phyloP scores from a whole-genome alignment of 2,888 invertebrate genomes.

The Allygus modestus region DNA sequence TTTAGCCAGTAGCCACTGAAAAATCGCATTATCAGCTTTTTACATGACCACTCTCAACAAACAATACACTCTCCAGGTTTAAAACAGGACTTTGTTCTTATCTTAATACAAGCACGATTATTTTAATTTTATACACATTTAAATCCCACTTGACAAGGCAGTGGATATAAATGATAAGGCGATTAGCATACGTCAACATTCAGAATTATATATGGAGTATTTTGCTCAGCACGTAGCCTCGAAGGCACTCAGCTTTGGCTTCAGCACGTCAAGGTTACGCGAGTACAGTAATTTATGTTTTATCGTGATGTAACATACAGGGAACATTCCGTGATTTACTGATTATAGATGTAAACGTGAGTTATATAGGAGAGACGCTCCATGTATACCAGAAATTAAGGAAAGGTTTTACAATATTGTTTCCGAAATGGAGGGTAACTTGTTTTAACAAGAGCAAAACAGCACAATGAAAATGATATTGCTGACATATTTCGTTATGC shows the following conservation, averaged over 20 bases:
- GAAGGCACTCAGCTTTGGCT: neutral
- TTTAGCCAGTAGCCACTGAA: no score
- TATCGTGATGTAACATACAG: neutral
- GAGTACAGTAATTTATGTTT: no score
- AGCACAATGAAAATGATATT: no score
- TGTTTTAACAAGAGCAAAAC: no score
- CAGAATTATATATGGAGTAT: slow-evolving; percentile 23
- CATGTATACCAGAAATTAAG: no score
- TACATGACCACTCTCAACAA: no score
- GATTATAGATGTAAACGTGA: neutral
- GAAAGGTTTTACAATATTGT: no score
- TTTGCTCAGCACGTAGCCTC: neutral
- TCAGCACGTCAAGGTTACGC: slow-evolving; percentile 3
- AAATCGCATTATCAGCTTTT: no score
- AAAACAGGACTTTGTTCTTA: neutral
- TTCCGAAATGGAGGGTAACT: no score
- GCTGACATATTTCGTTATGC: no score
- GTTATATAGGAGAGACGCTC: no score
- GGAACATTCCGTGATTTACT: neutral
- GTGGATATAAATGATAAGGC: slow-evolving; percentile 6
- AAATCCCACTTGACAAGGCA: slow-evolving; percentile 6
- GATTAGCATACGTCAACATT: slow-evolving; percentile 27
- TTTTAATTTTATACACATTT: slow-evolving; percentile 23
- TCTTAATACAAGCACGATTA: neutral
- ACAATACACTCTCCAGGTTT: no score